Base-by-base conservation (phyloP, 2,888 invertebrate species). In the Melieria crassipennis region DNA sequence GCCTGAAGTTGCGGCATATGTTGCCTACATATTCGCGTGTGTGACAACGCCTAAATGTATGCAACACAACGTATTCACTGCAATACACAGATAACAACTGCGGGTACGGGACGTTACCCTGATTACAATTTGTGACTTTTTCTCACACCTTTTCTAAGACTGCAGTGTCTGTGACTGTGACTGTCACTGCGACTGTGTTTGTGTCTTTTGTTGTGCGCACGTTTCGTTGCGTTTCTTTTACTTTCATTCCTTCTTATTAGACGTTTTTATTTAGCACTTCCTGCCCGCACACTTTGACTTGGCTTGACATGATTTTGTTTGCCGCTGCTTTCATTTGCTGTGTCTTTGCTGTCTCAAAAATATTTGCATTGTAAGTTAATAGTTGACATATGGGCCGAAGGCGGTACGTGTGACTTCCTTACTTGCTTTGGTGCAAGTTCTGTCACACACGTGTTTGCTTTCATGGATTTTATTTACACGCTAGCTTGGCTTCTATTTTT, bases 361-460 rank as follows among this genome's bases (percentile, higher is more conserved):
- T 67, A 67, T 67, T 67, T 67, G 67, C 67, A 67, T 67, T 67
- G 58, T 58, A 50, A 67, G 67, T 67, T 67, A 67, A 67, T 67
- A 67, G 56, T 11, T 61, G 61, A 57, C 57, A 57, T 57, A 57
- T 57, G 57, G n/a, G 30, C 52, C 30, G 30, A 30, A 30, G 30
- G 30, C 30, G 30, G 52, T 52, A 52, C 13, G 52, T 2, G 52
- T n/a, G 11, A 10, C 50, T 50, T 50, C 1, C 11, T 7, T 50
- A 50, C 11, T 7, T 50, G 11, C 50, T 2, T 50, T 10, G 52
- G 6, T 1, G 13, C 11, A 52, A 52, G 9, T 52, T 11, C 52
- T 13, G 52, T n/a, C 11, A 52, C 52, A 7, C 13, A 52, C n/a
- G 52, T 3, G 50, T 50, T 1, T 56, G 3, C n/a, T 10, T 13